Evolutionary conservation across 2,113 vertebrate genomes (phyloP).

Genomic region (Vimba vimba): DNA sequence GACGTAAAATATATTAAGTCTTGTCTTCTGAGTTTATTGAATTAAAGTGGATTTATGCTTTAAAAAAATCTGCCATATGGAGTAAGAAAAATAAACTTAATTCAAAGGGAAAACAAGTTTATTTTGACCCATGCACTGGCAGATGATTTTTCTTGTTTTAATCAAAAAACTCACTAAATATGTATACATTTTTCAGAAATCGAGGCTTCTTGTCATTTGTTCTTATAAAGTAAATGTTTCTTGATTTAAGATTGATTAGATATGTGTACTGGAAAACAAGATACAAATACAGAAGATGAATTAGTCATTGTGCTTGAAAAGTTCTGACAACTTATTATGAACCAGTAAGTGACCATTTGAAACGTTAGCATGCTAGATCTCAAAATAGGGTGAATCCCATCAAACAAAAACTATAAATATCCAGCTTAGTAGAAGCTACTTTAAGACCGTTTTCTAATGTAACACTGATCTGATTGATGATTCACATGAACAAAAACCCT

Average conservation of each 20-base stretch:
- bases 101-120: too few relatives aligned
- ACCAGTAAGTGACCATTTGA: neutral
- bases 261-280: neutral
- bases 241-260: too few relatives aligned
- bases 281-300: neutral
- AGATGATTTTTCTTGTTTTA: neutral
- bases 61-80: neutral
- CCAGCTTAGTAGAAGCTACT: neutral
- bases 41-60: neutral
- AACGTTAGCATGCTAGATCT: neutral
- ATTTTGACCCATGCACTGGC: neutral
- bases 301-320: neutral
- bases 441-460: neutral
- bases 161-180: neutral
- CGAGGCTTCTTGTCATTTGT: neutral
- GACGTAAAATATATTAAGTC: too few relatives aligned
- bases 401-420: neutral
- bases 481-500: too few relatives aligned
- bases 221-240: too few relatives aligned
- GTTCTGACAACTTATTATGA: neutral
- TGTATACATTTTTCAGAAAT: neutral
- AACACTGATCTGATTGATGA: too few relatives aligned
- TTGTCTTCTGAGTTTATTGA: too few relatives aligned
- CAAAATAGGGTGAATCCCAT: neutral
- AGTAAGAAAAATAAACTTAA: neutral